Percentiles rank a stretch among this genome's conserved stretches.
Conservation (phyloP, 30 jellyfish, hydroid and myxozoan species). For the Aurelia aurita region DNA sequence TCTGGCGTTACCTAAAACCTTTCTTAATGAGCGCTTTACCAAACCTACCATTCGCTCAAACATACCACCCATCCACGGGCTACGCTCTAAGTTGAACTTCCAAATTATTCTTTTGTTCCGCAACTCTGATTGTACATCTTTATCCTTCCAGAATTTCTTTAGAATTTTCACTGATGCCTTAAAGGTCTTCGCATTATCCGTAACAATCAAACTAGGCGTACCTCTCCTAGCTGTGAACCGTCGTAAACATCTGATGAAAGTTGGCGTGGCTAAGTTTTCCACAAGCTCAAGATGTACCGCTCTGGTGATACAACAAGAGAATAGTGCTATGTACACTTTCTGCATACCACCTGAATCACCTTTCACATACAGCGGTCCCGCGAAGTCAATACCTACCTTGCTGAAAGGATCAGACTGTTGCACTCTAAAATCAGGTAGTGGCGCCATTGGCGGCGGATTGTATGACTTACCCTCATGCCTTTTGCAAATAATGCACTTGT, state of each 20-base stretch:
- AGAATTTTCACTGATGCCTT: slow-evolving; percentile 11
- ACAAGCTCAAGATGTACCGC: slow-evolving; percentile 51
- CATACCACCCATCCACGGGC: slow-evolving; percentile 55
- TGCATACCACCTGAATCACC: slow-evolving; percentile 14
- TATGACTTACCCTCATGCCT: slow-evolving; percentile 31
- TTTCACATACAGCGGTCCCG: slow-evolving; percentile 48
- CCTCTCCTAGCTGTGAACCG: slow-evolving; percentile 49
- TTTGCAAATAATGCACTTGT: slow-evolving; percentile 15
- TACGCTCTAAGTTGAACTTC: slow-evolving; percentile 31
- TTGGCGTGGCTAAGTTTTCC: not conserved
- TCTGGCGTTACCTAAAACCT: slow-evolving; percentile 45
- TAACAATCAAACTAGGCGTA: not conserved
- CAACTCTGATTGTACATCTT: not conserved
- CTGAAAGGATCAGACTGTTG: slow-evolving; percentile 7
- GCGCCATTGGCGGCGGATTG: slow-evolving; percentile 14
- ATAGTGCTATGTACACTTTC: slow-evolving; percentile 2
- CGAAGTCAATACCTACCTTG: slow-evolving; percentile 47
- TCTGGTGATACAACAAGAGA: slow-evolving; percentile 32
- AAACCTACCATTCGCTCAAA: slow-evolving; percentile 48
- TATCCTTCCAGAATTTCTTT: not conserved
- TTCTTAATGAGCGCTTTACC: slow-evolving; percentile 27
- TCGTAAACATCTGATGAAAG: slow-evolving; percentile 28
- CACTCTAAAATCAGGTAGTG: slow-evolving; percentile 54
- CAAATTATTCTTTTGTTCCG: slow-evolving; percentile 7
- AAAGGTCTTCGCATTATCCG: slow-evolving; percentile 68